Evolutionary conservation across 2,797 vertebrate species (phyloP), one percentile per base, ranked within the genome.

Genomic region (Monodelphis domestica): DNA sequence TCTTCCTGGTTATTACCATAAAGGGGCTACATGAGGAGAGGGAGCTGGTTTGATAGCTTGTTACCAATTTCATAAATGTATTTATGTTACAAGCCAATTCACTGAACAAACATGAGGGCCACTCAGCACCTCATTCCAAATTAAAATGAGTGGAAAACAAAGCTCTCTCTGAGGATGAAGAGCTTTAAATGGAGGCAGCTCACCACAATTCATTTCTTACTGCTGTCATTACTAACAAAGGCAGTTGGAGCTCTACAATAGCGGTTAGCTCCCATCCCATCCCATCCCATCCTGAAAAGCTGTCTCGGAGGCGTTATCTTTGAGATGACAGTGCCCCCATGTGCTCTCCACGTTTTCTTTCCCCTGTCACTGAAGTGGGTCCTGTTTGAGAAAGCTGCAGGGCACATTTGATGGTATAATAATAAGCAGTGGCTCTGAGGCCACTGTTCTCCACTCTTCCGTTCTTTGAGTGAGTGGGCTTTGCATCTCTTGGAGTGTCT

Each of bases 1-100:
- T 50, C 70, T 84, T 21, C 57, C 90, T 91, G 88, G 45, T 28
- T 6, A 45, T 92, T 78, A 90, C 87, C 88, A 38, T 24, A 90
- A 89, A 26, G 38, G 26, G n/a, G 24, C 51, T 33, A 30, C 93
- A 56, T 29, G 78, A 53, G 33, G 38, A 92, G 53, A 54, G 63
- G n/a, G 54, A 54, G 54, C 90, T 54, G 28, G 53, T 53, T 53
- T 94, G 53, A 89, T 1, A 33, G 88, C 54, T 93, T 38, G 30
- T 87, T 55, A 88, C 24, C 14, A 26, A 70, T 29, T 12, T 52
- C 53, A 70, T 55, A 93, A 55, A 91, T 45, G 45, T 29, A 50
- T 92, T 87, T 89, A 53, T n/a, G 54, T 89, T 93, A 87, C 92
- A 51, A 55, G 87, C n/a, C 59, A 87, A 51, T 84, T 89, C 51